Conservation (phyloP, 2,888 invertebrate genomes). For the Thymelicus acteon region DNA sequence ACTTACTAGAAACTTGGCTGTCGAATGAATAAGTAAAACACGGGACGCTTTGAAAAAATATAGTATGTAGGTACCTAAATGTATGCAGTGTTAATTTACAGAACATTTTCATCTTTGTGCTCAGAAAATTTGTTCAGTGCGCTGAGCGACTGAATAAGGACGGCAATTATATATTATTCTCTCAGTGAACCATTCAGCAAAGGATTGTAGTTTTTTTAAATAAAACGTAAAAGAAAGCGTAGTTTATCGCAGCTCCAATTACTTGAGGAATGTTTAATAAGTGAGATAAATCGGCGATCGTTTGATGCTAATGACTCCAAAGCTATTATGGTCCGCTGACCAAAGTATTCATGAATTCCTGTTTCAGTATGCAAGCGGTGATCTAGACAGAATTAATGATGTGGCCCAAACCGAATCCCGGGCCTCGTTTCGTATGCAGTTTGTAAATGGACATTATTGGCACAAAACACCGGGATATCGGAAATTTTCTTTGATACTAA, state of each 20-base stretch:
- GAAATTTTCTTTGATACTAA: conserved; percentile 17
- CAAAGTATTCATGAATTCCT: conserved; percentile 36
- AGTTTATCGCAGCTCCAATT: conserved; percentile 10
- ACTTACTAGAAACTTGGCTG: too few relatives aligned
- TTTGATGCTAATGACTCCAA: conserved; percentile 27
- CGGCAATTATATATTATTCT: conserved; percentile 27
- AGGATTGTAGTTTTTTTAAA: conserved; percentile 14
- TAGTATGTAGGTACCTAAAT: too few relatives aligned
- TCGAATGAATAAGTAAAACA: too few relatives aligned
- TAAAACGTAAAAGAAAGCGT: conserved; percentile 12
- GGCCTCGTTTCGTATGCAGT: conserved; percentile 49
- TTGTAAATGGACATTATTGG: conserved; percentile 40
- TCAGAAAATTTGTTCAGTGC: conserved; percentile 17
- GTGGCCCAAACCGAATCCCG: conserved; percentile 40
- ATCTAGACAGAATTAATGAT: conserved; percentile 50
- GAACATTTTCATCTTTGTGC: conserved; percentile 13
- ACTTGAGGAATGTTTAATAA: conserved; percentile 29
- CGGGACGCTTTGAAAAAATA: too few relatives aligned
- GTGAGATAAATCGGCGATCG: conserved; percentile 10
- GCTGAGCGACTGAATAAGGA: conserved; percentile 19
- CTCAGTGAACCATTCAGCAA: conserved; percentile 26
- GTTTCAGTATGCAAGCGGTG: conserved; percentile 42
- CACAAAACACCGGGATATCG: conserved; percentile 10
- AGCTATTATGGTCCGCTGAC: conserved; percentile 25
- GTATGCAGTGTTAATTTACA: conserved; percentile 9